Evolutionary conservation across 2,888 invertebrate genomes (phyloP).

Genomic region (Acrocyrtus sp.): DNA sequence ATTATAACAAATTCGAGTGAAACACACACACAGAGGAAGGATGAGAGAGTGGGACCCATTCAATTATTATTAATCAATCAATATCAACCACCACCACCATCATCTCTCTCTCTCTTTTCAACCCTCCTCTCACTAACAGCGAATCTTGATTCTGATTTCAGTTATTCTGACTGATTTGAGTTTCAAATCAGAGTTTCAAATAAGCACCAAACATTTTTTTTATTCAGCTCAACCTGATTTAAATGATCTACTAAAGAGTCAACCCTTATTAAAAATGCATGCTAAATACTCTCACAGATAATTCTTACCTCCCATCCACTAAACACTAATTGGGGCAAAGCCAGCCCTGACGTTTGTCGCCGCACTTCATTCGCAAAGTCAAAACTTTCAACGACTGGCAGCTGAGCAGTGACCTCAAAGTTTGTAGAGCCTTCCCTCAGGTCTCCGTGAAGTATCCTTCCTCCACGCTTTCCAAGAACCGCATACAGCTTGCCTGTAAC

Average conservation of each 20-base stretch:
- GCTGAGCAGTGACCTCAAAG: slow-evolving; percentile 86
- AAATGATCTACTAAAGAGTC: slow-evolving; percentile 29
- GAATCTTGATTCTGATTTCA: too few relatives aligned
- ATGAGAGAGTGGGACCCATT: slow-evolving; percentile 37
- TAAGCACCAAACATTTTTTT: slow-evolving; percentile 14
- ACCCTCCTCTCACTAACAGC: slow-evolving; percentile 14
- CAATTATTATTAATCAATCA: slow-evolving; percentile 59
- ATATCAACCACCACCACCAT: slow-evolving; percentile 47
- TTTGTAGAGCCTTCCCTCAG: slow-evolving; percentile 88
- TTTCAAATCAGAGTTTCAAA: slow-evolving; percentile 16
- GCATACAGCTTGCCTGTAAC: slow-evolving; percentile 86
- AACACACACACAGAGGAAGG: too few relatives aligned
- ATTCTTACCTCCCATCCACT: slow-evolving; percentile 96
- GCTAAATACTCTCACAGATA: slow-evolving; percentile 31
- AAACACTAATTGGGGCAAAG: slow-evolving; percentile 93
- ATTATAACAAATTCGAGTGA: slow-evolving; percentile 31
- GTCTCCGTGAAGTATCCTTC: slow-evolving; percentile 89
- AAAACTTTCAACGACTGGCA: slow-evolving; percentile 98
- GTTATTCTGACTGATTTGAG: too few relatives aligned
- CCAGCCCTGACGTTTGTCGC: slow-evolving; percentile 95
- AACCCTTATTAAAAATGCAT: slow-evolving; percentile 32
- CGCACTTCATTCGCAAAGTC: slow-evolving; percentile 93
- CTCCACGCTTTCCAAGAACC: slow-evolving; percentile 86
- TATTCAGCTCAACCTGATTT: slow-evolving; percentile 37
- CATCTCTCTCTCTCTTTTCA: too few relatives aligned